Conservation (phyloP, 2,888 invertebrate species). For the Cheilosia soror region DNA sequence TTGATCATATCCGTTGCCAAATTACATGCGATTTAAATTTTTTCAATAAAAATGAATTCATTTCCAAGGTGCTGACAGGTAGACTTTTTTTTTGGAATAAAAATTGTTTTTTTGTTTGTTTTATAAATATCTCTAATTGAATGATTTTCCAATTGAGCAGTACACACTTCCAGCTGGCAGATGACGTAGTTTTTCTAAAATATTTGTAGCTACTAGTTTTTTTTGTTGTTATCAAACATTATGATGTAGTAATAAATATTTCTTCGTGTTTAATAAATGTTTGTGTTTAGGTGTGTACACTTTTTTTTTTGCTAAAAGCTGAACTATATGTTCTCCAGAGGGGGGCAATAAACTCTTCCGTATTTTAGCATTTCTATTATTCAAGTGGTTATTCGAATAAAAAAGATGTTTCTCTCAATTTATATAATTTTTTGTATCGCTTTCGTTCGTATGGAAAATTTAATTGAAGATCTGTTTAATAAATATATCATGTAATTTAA, state of each 20-base stretch:
- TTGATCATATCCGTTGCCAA: conserved; percentile 17
- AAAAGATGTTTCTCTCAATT: conserved; percentile 34
- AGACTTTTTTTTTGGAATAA: neutral
- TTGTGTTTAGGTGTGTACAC: neutral
- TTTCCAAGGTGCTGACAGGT: conserved; percentile 22
- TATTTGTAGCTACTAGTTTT: neutral
- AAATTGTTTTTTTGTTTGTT: neutral
- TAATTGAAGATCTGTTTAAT: conserved; percentile 42
- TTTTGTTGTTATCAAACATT: conserved; percentile 15
- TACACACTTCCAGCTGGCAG: conserved; percentile 2
- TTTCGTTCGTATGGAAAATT: neutral
- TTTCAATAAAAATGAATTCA: conserved; percentile 43
- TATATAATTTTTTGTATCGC: conserved; percentile 13
- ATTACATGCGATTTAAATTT: conserved; percentile 27
- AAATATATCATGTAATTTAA: conserved; percentile 14
- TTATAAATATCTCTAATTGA: conserved; percentile 4
- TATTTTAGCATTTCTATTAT: neutral
- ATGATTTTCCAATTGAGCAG: neutral
- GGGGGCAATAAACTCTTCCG: neutral
- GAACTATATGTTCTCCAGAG: too few relatives aligned
- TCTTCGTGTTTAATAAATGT: conserved; percentile 48
- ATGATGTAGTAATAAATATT: conserved; percentile 28
- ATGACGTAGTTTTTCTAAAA: neutral
- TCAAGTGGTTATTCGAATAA: conserved; percentile 28
- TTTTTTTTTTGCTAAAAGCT: too few relatives aligned